Evolutionary conservation across 1,140 invertebrate species (phyloP), one percentile per base, ranked within the genome.

Genomic region (Chrysoperla carnea): DNA sequence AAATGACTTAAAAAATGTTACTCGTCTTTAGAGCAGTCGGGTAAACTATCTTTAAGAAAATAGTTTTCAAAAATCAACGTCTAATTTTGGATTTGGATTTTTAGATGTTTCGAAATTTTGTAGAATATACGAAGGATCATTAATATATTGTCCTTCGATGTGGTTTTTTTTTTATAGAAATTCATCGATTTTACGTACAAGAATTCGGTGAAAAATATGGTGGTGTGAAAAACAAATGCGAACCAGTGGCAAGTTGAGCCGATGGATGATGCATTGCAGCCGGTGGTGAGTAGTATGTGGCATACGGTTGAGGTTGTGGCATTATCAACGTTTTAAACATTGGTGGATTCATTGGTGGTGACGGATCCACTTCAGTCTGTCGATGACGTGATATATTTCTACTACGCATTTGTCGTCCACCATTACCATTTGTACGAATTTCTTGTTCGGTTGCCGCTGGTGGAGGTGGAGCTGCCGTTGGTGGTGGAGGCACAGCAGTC

Each of bases 231-330:
- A 40, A 45, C 3, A 47, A 12, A 13, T 43, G 48, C 8, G 42
- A 27, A 13, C 48, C 48, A 35, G 48, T 50, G 3, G 48, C 48
- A 43, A 47, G 48, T 39, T 50, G 48, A 29, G 48, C 48, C 7
- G 43, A 39, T 12, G 46, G 48, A 28, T 45, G 45, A 27, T 37
- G 35, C 15, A 41, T 36, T 9, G 40, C n/a, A n/a, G 41, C 23
- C 28, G 40, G 35, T 29, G 23, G 41, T 9, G 31, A 13, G 6
- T 29, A 40, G 9, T 41, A 36, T 6, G 14, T 36, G n/a, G 40
- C 27, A 11, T 29, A 27, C 3, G 31, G 39, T 17, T 40, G 43
- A 6, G 31, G n/a, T 33, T 33, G 31, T 12, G n/a, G 8, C n/a
- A 12, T 9, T 33, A 33, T 12, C 4, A 11, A 33, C 4, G 31